Evolutionary conservation across 2,888 invertebrate genomes (phyloP), one percentile per base, ranked within the genome.

Genomic region (Pedicia rivosa): DNA sequence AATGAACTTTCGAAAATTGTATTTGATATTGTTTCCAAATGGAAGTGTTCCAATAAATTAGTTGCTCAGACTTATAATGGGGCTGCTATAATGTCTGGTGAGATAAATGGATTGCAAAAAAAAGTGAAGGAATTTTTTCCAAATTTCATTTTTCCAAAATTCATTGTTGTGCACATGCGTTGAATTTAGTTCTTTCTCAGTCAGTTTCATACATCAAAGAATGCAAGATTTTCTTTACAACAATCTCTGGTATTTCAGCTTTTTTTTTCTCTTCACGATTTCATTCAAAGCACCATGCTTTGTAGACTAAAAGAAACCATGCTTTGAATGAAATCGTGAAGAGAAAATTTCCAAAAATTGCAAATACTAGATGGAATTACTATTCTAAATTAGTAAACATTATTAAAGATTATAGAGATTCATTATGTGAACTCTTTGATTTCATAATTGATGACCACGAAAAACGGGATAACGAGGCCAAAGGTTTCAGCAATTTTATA

Each of bases 61-160:
- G 36, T 46, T n/a, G 43, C 38, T 10, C 47, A 48, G 39, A 45
- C 44, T n/a, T 49, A 45, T 39, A 46, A 46, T 30, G 47, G 46
- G 5, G 47, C 39, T 8, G 25, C 42, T 5, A 40, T 45, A 7
- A 45, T 43, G 39, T 31, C 41, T 20, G 43, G 43, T 19, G 33
- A 45, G 17, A 35, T 39, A 24, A 39, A 40, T 30, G 49, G 48
- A 20, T 39, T 50, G n/a, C 50, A 51, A 42, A 40, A 38, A 12
- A 38, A 39, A 41, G 40, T 49, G 19, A 43, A 42, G 42, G 37
- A 39, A 25, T 28, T 38, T 9, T 47, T 43, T 26, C 44, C 42
- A 9, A 34, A 39, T 16, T 48, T 47, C 16, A 19, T 42, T 13
- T 49, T 46, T 37, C n/a, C n/a, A n/a, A n/a, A n/a, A 45, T 43